These are phyloP conservation scores for Plutella xylostella DNA, from an alignment of 2,888 invertebrate species.

Conservation along the genomic window DNA sequence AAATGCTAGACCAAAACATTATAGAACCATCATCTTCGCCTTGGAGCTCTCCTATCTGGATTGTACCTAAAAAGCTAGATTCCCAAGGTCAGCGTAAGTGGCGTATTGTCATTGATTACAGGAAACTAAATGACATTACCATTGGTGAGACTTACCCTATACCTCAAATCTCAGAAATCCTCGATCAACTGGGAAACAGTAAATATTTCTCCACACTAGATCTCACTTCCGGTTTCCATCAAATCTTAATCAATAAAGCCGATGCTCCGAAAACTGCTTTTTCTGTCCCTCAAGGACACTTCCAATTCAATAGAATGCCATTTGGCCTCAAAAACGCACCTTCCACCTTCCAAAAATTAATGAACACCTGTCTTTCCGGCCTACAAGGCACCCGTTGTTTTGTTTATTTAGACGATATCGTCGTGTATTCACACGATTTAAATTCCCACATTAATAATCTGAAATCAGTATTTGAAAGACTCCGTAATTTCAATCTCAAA, in stretches of 20 bases:
- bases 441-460: constrained; percentile 14
- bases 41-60: constrained; percentile 14
- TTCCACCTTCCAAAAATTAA: constrained; percentile 18
- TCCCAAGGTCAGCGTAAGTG: constrained; percentile 15
- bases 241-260: not conserved
- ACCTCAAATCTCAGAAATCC: constrained; percentile 5
- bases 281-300: constrained; percentile 10
- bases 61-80: constrained; percentile 17
- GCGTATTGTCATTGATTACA: constrained; percentile 18
- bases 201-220: not conserved
- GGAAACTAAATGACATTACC: constrained; percentile 17
- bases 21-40: not conserved
- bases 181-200: too few relatives aligned
- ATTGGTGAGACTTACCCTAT: constrained; percentile 16
- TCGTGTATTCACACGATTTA: constrained; percentile 23
- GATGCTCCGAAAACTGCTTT: constrained; percentile 16
- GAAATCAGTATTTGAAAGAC: constrained; percentile 14
- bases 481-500: constrained; percentile 16
- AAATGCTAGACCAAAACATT: constrained; percentile 11
- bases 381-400: constrained; percentile 27
- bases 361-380: constrained; percentile 16
- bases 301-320: constrained; percentile 12
- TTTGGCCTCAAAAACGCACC: constrained; percentile 15
- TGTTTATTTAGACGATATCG: constrained; percentile 32
- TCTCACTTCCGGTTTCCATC: not conserved